Base-by-base conservation (phyloP, 1,140 invertebrate genomes). In the Drosophila takahashii region DNA sequence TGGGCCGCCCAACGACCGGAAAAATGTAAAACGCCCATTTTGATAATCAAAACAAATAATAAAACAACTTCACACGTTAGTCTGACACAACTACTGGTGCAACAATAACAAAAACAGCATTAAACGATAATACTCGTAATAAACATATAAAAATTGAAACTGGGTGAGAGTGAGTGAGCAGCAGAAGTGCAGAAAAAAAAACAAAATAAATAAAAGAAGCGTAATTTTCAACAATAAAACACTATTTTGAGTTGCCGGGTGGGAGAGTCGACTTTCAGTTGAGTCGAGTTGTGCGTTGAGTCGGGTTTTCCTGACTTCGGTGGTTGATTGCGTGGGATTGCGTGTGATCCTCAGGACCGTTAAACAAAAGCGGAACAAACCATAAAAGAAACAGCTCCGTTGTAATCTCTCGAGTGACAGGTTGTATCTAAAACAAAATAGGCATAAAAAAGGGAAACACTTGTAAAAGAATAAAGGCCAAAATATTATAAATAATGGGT, bases 31-130 rank as follows among this genome's bases (percentile, higher is more conserved):
- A 84, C 56, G 77, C 67, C 62, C 70, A 79, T 87, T 91, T 91
- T 91, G 77, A 91, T 89, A 85, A 91, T 91, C 89, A 91, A 89
- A 91, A 91, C 89, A 91, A 91, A 91, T 89, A 91, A 91, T 91
- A 91, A 91, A 91, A 91, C 84, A 89, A 72, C 79, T 89, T 89
- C 84, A 80, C 85, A 89, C 85, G 77, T 81, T 89, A 80, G 61
- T 60, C 57, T 87, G 29, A 39, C 39, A 36, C 34, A 51, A 57
- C 69, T 72, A 41, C 69, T 45, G 47, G n/a, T 27, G 50, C 64
- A 62, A 70, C 51, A 44, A 47, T 32, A 29, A 56, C 39, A 77
- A 69, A 45, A 77, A 65, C 58, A 73, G 32, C 47, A 91, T 91
- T 91, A 91, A 91, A 79, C 79, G 85, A 87, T 91, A 90, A 91